phyloP scores from a whole-genome alignment of 1,140 invertebrate genomes.

The Macrotrachela quadricornifera region DNA sequence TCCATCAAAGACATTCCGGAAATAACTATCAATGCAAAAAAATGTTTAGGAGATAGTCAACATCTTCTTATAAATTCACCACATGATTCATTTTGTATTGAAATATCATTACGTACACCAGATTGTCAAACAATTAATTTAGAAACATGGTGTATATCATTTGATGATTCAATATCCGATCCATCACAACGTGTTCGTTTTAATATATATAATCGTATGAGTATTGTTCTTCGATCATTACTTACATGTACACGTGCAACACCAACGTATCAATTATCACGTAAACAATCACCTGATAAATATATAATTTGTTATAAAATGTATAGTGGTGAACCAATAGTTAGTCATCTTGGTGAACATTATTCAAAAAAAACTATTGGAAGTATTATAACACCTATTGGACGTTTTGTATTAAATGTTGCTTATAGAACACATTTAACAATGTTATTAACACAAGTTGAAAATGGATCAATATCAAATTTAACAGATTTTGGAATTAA shows the following conservation, averaged over 20 bases:
- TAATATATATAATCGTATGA: constrained; percentile 68
- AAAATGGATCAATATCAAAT: no score
- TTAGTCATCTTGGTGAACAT: constrained; percentile 40
- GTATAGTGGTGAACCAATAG: constrained; percentile 57
- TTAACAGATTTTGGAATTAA: no score
- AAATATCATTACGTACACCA: constrained; percentile 65
- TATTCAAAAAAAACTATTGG: constrained; percentile 56
- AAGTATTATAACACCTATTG: constrained; percentile 54
- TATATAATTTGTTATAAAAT: constrained; percentile 73
- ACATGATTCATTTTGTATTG: constrained; percentile 46
- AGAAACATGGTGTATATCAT: constrained; percentile 52
- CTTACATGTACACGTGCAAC: constrained; percentile 63
- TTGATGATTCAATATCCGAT: constrained; percentile 30
- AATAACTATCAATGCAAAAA: constrained; percentile 51
- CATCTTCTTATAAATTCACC: constrained; percentile 25
- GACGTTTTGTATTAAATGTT: constrained; percentile 51
- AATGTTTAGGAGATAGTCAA: constrained; percentile 36
- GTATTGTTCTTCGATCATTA: constrained; percentile 64
- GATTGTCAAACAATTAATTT: constrained; percentile 74
- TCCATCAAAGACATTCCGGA: constrained; percentile 55
- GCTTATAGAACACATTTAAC: constrained; percentile 67
- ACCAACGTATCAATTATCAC: constrained; percentile 68
- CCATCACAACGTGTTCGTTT: constrained; percentile 49
- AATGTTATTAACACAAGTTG: constrained; percentile 35
- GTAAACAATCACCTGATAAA: constrained; percentile 56